Percentiles rank a stretch among this genome's conserved stretches.
phyloP scores from a whole-genome alignment of 2,888 invertebrate species.

The Zootermopsis nevadensis region DNA sequence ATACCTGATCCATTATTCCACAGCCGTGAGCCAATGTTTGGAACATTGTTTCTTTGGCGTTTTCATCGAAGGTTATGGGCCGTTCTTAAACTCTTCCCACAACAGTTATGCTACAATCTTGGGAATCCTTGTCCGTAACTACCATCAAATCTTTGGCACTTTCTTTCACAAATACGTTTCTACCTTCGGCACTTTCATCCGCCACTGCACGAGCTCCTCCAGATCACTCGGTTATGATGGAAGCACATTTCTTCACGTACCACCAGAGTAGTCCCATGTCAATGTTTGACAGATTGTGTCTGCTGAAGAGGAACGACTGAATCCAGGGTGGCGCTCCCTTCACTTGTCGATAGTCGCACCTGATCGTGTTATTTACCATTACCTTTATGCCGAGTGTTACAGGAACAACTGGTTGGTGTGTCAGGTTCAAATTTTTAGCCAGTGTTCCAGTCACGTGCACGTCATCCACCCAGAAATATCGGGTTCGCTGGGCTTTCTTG shows the following conservation, averaged over 20 bases:
- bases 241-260: neutral
- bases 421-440: conserved; percentile 67
- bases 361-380: neutral
- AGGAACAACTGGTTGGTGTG: conserved; percentile 58
- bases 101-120: too few relatives aligned
- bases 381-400: neutral
- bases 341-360: neutral
- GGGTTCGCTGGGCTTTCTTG: conserved; percentile 69
- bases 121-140: too few relatives aligned
- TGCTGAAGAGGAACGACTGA: neutral
- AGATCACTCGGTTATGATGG: too few relatives aligned
- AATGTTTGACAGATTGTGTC: neutral
- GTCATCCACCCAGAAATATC: conserved; percentile 88
- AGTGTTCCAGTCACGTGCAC: conserved; percentile 79
- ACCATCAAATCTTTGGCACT: too few relatives aligned
- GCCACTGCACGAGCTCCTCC: too few relatives aligned
- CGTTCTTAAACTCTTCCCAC: too few relatives aligned
- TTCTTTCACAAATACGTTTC: too few relatives aligned
- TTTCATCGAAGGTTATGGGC: too few relatives aligned
- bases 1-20: too few relatives aligned
- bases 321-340: neutral
- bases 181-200: too few relatives aligned
- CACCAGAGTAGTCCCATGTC: neutral
- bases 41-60: too few relatives aligned
- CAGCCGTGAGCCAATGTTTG: too few relatives aligned